phyloP scores from a whole-genome alignment of 1,140 invertebrate genomes.

The Amphibalanus amphitrite region DNA sequence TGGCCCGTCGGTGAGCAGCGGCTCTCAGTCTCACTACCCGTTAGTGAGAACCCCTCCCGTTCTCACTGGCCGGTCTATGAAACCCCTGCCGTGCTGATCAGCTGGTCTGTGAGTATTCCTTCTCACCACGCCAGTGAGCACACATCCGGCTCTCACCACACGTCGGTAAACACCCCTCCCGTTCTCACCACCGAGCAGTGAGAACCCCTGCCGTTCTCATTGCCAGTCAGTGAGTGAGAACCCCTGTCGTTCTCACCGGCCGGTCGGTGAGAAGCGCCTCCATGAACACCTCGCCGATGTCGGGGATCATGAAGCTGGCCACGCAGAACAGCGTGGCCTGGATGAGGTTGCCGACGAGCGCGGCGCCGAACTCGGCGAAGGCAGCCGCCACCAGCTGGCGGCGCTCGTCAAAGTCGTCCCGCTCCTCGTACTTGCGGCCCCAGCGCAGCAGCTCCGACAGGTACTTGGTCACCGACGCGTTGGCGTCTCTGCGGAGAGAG shows the following conservation, averaged over 20 bases:
- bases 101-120: no score
- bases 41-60: no score
- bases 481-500: slow-evolving; percentile 66
- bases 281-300: slow-evolving; percentile 63
- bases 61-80: no score
- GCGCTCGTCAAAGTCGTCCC: slow-evolving; percentile 29
- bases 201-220: no score
- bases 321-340: slow-evolving; percentile 62
- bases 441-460: slow-evolving; percentile 58
- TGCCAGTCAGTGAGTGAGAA: no score
- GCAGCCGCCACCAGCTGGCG: slow-evolving; percentile 41
- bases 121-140: no score
- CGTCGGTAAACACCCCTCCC: no score
- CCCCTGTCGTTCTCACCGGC: slow-evolving; percentile 30
- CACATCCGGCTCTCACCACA: no score
- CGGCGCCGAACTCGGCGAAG: slow-evolving; percentile 49
- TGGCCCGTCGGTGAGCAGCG: no score
- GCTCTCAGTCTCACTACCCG: no score
- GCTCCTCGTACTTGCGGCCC: slow-evolving; percentile 36
- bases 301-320: slow-evolving; percentile 62
- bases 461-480: slow-evolving; percentile 88
- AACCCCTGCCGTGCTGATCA: no score
- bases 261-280: slow-evolving; percentile 48
- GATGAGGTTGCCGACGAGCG: slow-evolving; percentile 53
- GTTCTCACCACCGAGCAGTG: no score